Conservation (phyloP, 2,888 invertebrate species). For the Cantharis rustica region DNA sequence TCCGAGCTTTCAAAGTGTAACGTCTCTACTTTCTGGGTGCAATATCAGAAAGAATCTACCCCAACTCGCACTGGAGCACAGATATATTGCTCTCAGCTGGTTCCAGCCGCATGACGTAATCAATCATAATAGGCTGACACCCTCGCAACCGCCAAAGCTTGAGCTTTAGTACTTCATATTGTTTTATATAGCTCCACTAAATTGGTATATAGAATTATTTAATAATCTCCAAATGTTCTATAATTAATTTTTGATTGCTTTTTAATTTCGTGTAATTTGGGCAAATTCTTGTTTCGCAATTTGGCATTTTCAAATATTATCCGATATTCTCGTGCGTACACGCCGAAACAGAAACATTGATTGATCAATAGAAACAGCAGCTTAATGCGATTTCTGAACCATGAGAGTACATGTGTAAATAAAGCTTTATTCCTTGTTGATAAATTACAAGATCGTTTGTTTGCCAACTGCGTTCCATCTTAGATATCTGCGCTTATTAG, state of each 20-base stretch:
- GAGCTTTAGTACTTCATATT: conserved; percentile 13
- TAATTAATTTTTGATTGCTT: background rate
- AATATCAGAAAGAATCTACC: conserved; percentile 37
- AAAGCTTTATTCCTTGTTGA: background rate
- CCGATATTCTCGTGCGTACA: background rate
- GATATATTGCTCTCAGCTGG: conserved; percentile 38
- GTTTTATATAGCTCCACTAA: background rate
- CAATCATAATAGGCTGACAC: conserved; percentile 38
- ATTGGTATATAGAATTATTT: background rate
- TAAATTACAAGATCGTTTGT: background rate
- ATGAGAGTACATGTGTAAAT: background rate
- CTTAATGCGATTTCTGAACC: background rate
- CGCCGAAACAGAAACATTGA: background rate
- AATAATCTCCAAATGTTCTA: background rate
- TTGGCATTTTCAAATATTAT: background rate
- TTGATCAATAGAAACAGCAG: background rate
- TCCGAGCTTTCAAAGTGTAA: conserved; percentile 27
- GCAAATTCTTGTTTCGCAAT: background rate
- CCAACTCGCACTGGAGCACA: conserved; percentile 36
- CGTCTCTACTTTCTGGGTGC: conserved; percentile 29
- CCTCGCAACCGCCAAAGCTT: conserved; percentile 8
- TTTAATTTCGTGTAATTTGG: background rate
- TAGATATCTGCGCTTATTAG: background rate
- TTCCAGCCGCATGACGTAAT: conserved; percentile 35
- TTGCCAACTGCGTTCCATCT: background rate